Evolutionary conservation across 2,113 vertebrate genomes (phyloP).

Genomic region (Orycteropus afer): DNA sequence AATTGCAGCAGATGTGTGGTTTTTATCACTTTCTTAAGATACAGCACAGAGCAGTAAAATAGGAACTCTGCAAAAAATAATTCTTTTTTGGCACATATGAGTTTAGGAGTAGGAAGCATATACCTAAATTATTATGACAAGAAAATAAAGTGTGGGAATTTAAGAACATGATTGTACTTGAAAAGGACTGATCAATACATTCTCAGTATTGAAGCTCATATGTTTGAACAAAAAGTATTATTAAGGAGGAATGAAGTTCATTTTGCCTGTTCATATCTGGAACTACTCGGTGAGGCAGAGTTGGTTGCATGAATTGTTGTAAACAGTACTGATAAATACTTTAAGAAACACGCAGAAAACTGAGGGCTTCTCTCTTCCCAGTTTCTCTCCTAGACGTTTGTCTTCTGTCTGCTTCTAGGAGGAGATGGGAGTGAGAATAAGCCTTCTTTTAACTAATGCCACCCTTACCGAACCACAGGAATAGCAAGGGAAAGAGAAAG

Average conservation of each 20-base stretch:
- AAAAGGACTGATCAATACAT: background rate
- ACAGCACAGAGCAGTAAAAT: background rate
- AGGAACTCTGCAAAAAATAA: background rate
- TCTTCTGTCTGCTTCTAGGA: background rate
- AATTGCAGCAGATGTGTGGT: background rate
- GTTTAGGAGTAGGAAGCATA: background rate
- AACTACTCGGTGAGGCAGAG: background rate
- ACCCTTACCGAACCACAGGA: background rate
- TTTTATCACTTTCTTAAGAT: background rate
- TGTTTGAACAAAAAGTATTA: background rate
- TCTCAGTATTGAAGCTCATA: background rate
- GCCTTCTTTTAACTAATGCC: background rate
- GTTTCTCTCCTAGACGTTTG: background rate
- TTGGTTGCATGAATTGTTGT: background rate
- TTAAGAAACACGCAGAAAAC: background rate
- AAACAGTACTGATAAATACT: background rate
- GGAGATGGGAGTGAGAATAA: background rate
- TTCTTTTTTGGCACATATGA: background rate
- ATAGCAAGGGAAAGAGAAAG: background rate
- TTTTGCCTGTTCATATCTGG: background rate
- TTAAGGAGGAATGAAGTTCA: background rate
- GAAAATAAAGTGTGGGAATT: background rate
- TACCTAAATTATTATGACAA: background rate
- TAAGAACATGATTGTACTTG: background rate
- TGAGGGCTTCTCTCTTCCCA: background rate